Evolutionary conservation across 64 coral and sea anemone species (phyloP).

Genomic region (Cladopsammia gracilis): DNA sequence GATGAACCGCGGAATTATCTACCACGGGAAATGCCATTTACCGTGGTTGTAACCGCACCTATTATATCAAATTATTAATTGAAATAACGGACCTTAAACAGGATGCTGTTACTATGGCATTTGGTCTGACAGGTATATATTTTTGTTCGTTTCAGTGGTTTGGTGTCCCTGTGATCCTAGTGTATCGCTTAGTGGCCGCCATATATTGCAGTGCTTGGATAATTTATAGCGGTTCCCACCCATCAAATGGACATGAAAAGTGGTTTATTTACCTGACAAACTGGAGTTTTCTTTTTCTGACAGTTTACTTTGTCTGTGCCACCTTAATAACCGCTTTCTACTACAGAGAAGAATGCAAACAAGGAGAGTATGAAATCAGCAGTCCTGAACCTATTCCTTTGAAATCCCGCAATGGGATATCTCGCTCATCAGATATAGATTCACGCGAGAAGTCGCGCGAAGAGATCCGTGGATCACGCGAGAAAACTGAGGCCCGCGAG

Average conservation of each 20-base stretch:
- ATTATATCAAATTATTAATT: too few relatives aligned
- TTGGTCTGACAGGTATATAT: background rate
- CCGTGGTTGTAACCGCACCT: too few relatives aligned
- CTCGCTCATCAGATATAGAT: slow-evolving; percentile 5
- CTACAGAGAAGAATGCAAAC: slow-evolving; percentile 66
- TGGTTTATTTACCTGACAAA: slow-evolving; percentile 96
- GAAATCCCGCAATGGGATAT: background rate
- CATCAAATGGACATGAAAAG: slow-evolving; percentile 72
- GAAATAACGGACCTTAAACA: too few relatives aligned
- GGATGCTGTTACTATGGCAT: too few relatives aligned
- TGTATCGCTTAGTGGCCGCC: slow-evolving; percentile 69
- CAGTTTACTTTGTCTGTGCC: slow-evolving; percentile 72
- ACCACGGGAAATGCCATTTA: too few relatives aligned
- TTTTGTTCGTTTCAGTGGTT: slow-evolving; percentile 48
- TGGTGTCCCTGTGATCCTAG: slow-evolving; percentile 50
- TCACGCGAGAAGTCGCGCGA: slow-evolving; percentile 28
- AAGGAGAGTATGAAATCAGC: slow-evolving; percentile 66
- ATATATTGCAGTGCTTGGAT: slow-evolving; percentile 84
- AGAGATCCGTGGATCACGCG: background rate
- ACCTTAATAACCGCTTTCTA: slow-evolving; percentile 61
- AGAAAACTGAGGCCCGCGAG: background rate
- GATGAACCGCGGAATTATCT: too few relatives aligned
- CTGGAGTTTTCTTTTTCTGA: slow-evolving; percentile 84
- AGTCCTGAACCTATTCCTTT: slow-evolving; percentile 37
- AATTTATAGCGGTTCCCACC: slow-evolving; percentile 69